These are phyloP conservation scores for Benitochromis conjunctus DNA, from an alignment of 2,113 vertebrate genomes.

Conservation along the genomic window DNA sequence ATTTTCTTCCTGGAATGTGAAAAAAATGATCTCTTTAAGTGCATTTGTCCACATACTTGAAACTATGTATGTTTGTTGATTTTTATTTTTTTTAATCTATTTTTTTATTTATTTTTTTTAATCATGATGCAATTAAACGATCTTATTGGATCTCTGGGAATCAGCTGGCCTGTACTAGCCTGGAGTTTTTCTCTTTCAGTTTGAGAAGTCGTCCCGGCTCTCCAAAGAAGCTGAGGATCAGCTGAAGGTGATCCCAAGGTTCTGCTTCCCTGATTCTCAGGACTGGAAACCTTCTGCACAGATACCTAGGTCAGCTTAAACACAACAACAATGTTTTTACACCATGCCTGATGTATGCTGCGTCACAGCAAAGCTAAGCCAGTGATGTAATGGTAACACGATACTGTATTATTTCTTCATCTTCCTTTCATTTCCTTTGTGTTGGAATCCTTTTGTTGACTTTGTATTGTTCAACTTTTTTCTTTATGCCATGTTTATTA, in stretches of 20 bases:
- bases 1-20: not conserved
- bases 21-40: not conserved
- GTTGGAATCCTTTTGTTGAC: not conserved
- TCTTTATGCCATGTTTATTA: not conserved
- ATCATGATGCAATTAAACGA: not conserved
- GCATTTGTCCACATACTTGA: not conserved
- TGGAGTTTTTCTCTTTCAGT: conserved; percentile 67
- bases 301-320: conserved; percentile 79
- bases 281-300: conserved; percentile 87
- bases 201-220: conserved; percentile 85
- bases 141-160: not conserved
- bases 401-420: not conserved
- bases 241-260: conserved; percentile 92
- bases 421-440: not conserved
- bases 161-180: not conserved
- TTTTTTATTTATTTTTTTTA: not conserved
- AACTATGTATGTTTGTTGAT: not conserved
- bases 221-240: conserved; percentile 92
- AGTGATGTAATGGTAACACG: not conserved
- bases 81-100: not conserved
- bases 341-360: not conserved
- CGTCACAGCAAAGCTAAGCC: not conserved
- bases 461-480: not conserved
- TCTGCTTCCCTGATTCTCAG: conserved; percentile 93
- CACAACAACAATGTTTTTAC: not conserved